These are phyloP conservation scores for Ectemnius continuus DNA, from an alignment of 2,888 invertebrate genomes.

Conservation along the genomic window DNA sequence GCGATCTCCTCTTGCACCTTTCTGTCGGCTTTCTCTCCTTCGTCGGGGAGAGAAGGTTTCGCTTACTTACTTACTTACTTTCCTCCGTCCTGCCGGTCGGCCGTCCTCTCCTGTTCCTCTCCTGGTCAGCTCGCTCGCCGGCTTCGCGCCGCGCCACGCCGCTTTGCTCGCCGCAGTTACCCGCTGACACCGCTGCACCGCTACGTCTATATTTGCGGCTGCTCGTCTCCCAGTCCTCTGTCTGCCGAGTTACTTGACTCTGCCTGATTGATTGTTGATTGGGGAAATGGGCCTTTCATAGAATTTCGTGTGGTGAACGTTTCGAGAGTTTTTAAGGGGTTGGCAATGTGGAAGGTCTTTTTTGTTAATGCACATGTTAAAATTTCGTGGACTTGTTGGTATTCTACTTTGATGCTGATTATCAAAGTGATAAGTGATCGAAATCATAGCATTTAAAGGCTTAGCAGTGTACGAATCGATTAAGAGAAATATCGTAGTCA, in stretches of 20 bases:
- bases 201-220: constrained; percentile 50
- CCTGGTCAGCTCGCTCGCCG: constrained; percentile 32
- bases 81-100: constrained; percentile 27
- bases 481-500: no score
- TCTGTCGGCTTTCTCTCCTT: constrained; percentile 30
- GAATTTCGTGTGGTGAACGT: neutral
- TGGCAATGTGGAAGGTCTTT: no score
- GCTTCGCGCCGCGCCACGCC: constrained; percentile 43
- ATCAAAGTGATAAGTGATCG: no score
- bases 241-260: constrained; percentile 26
- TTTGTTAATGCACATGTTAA: no score
- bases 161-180: constrained; percentile 59
- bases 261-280: constrained; percentile 19
- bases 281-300: neutral
- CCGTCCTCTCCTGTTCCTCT: constrained; percentile 21
- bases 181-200: constrained; percentile 32
- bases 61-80: neutral
- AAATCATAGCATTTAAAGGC: no score
- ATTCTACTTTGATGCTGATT: no score
- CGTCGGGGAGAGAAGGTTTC: constrained; percentile 1
- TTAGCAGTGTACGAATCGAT: no score
- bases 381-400: no score
- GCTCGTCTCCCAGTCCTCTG: constrained; percentile 25
- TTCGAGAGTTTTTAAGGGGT: no score
- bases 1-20: constrained; percentile 41